These are phyloP conservation scores for Heteractis magnifica DNA, from an alignment of 92 coral and sea anemone genomes.

Conservation along the genomic window DNA sequence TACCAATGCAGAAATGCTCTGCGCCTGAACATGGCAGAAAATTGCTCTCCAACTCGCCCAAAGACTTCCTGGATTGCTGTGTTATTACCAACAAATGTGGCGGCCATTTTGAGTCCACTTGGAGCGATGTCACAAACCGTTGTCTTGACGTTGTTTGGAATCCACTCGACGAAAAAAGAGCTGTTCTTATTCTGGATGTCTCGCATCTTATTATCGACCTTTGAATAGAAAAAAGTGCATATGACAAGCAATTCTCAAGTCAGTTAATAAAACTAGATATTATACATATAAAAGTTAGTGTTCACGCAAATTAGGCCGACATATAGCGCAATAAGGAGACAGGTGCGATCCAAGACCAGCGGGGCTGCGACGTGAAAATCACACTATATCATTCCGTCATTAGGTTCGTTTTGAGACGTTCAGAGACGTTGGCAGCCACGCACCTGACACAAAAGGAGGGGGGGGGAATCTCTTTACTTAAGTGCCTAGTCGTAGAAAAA, in stretches of 20 bases:
- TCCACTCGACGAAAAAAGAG: slow-evolving; percentile 89
- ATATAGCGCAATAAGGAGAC: no score
- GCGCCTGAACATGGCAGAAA: slow-evolving; percentile 82
- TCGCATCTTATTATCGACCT: slow-evolving; percentile 58
- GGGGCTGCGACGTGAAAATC: no score
- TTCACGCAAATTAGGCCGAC: no score
- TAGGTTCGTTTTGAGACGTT: no score
- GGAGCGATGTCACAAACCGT: slow-evolving; percentile 86
- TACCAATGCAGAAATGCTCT: slow-evolving; percentile 88
- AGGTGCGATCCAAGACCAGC: no score
- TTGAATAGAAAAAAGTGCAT: background rate
- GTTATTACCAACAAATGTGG: slow-evolving; percentile 86
- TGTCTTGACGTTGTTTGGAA: slow-evolving; percentile 86
- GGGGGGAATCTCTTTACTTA: no score
- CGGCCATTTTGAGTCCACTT: slow-evolving; percentile 86
- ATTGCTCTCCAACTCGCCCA: slow-evolving; percentile 84
- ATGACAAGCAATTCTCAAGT: background rate
- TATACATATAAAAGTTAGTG: background rate
- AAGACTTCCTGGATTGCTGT: slow-evolving; percentile 83
- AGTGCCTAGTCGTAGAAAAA: no score
- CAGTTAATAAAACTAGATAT: background rate
- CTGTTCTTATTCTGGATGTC: slow-evolving; percentile 65
- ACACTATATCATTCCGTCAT: no score
- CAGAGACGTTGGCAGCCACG: no score
- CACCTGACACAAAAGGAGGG: no score